Percentiles rank a stretch among this genome's conserved stretches.
These are phyloP conservation scores for Gonioctena quinquepunctata DNA, from an alignment of 1,140 invertebrate genomes.

Conservation along the genomic window DNA sequence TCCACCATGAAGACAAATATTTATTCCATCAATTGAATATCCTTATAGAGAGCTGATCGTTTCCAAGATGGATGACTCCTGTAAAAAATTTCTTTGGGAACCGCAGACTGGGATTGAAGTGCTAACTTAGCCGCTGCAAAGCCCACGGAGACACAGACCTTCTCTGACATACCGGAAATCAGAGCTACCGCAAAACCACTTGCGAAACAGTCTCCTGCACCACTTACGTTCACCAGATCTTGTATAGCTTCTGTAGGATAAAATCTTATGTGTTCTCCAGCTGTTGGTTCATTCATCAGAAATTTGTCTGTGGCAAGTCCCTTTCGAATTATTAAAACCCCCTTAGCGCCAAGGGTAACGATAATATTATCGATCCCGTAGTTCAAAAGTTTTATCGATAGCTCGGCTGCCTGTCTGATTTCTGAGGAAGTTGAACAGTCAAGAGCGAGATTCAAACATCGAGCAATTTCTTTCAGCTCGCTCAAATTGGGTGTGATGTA, in stretches of 20 bases:
- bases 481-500: conserved; percentile 74
- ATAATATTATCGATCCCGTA: conserved; percentile 60
- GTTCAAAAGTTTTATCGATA: conserved; percentile 39
- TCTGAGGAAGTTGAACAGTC: background rate
- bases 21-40: too few relatives aligned
- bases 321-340: conserved; percentile 57
- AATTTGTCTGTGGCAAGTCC: conserved; percentile 38
- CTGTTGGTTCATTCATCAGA: conserved; percentile 21
- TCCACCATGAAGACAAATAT: too few relatives aligned
- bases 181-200: conserved; percentile 63
- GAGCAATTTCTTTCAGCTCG: conserved; percentile 66
- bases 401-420: conserved; percentile 39
- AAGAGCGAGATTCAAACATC: background rate
- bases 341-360: conserved; percentile 62
- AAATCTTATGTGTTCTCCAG: conserved; percentile 46
- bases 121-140: conserved; percentile 61
- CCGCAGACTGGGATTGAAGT: conserved; percentile 48
- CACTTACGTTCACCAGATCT: conserved; percentile 64
- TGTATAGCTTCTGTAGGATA: conserved; percentile 56
- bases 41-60: background rate
- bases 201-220: conserved; percentile 68
- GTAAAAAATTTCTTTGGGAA: conserved; percentile 32
- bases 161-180: conserved; percentile 56
- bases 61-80: background rate
- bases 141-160: conserved; percentile 60